These are phyloP conservation scores for Phylloscopus trochiloides DNA, from an alignment of 2,113 vertebrate genomes.

Conservation along the genomic window DNA sequence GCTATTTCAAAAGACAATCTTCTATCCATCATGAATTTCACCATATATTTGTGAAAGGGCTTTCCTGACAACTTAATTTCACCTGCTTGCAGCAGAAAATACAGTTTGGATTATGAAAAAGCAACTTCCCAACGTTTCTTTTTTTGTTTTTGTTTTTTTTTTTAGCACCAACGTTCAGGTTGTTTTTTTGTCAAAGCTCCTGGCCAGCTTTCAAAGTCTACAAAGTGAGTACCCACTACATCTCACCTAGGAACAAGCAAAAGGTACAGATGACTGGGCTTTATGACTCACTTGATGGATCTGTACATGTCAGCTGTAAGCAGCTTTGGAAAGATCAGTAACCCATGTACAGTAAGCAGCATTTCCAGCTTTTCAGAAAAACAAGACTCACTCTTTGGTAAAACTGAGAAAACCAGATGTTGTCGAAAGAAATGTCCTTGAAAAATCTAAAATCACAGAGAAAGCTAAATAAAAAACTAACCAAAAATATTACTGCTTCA, in stretches of 20 bases:
- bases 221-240: background rate
- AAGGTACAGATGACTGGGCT: conserved; percentile 2
- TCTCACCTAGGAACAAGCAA: background rate
- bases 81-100: background rate
- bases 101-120: background rate
- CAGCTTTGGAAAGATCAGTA: conserved; percentile 21
- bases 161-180: background rate
- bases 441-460: conserved; percentile 9
- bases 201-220: background rate
- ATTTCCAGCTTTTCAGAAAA: conserved; percentile 48
- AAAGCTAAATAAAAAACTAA: background rate
- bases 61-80: background rate
- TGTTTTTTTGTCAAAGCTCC: background rate
- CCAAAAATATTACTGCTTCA: background rate
- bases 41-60: background rate
- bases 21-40: background rate
- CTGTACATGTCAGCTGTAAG: background rate
- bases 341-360: conserved; percentile 4
- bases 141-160: background rate
- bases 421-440: conserved; percentile 1
- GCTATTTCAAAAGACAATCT: background rate
- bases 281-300: background rate
- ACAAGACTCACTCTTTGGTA: background rate
- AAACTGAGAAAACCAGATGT: conserved; percentile 24
- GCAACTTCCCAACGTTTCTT: background rate